Evolutionary conservation across 2,113 vertebrate genomes (phyloP), one percentile per base, ranked within the genome.

Genomic region (Mormyrus iriodes): DNA sequence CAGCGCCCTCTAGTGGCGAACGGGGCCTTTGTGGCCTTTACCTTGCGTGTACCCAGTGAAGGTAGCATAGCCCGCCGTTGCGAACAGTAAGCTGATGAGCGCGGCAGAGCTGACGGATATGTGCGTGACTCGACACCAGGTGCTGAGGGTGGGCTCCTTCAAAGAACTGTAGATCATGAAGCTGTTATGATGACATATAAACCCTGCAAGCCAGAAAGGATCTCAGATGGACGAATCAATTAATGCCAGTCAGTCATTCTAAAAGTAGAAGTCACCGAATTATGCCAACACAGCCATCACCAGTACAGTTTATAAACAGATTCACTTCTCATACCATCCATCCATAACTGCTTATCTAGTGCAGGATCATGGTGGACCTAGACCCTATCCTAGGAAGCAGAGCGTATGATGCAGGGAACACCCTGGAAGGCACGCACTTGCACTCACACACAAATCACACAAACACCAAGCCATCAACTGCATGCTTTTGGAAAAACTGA

Each of bases 41-140:
- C 98, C 98, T 97, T 99, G 97, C 39, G 97, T 97, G 91, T 97
- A 97, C 91, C 96, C 98, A 53, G 97, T 99, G 92, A 99, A 99
- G 88, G 98, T 98, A 89, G 95, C 88, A 86, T 98, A 99, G 52
- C 98, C 98, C 89, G 96, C 95, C 0, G 95, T 90, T 86, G 98
- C 97, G 2, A 99, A 99, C 2, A 92, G 89, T 69, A 96, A 90
- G 90, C 97, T 97, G 95, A 98, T 94, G 48, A 97, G 24, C 2
- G 96, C 53, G 49, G 97, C 96, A 0, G 96, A 93, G 48, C 95
- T 93, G 10, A 98, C 96, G 27, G 98, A 98, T 5, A 95, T 49
- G 35, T 98, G 98, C 24, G 97, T 98, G 94, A 99, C 92, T 46
- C 85, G 93, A 88, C 97, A 95, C 98, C 98, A 99, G 89, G 94